Percentiles rank a stretch among this genome's conserved stretches.
phyloP scores from a whole-genome alignment of 2,797 vertebrate genomes.

The Danio albolineatus region DNA sequence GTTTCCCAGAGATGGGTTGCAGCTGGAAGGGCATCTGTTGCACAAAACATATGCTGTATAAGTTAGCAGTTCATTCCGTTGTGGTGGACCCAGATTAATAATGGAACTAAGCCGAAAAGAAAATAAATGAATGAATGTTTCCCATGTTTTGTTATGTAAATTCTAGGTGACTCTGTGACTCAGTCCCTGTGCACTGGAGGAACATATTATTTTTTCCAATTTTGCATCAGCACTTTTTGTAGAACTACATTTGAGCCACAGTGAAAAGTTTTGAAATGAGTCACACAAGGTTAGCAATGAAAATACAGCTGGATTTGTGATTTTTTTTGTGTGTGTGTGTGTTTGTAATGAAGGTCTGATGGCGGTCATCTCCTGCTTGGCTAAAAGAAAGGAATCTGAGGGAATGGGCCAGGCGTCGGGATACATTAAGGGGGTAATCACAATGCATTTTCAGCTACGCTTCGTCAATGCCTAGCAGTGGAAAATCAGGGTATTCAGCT shows the following conservation, averaged over 20 bases:
- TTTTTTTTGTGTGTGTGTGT: slow-evolving; percentile 23
- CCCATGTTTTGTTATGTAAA: background rate
- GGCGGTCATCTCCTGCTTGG: slow-evolving; percentile 31
- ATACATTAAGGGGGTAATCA: slow-evolving; percentile 43
- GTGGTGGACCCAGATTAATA: too few species aligned
- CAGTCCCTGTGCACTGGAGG: background rate
- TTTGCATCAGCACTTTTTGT: slow-evolving; percentile 21
- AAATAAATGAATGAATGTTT: too few species aligned
- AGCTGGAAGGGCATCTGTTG: too few species aligned
- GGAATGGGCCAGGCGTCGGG: slow-evolving; percentile 20
- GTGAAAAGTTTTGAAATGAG: slow-evolving; percentile 11
- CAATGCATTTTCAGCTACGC: slow-evolving; percentile 15
- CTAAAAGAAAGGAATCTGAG: slow-evolving; percentile 35
- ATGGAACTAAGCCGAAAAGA: too few species aligned
- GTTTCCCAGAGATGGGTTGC: too few species aligned
- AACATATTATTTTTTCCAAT: background rate
- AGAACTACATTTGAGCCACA: background rate
- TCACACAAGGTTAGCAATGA: slow-evolving; percentile 10
- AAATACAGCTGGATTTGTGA: slow-evolving; percentile 37
- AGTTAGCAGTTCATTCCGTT: too few species aligned
- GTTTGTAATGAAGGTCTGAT: slow-evolving; percentile 41
- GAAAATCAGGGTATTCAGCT: slow-evolving; percentile 54
- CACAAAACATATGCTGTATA: too few species aligned
- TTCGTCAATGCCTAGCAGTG: slow-evolving; percentile 52
- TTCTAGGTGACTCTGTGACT: slow-evolving; percentile 2